phyloP scores from a whole-genome alignment of 30 jellyfish, hydroid and myxozoan species.

The Aurelia coerulea region DNA sequence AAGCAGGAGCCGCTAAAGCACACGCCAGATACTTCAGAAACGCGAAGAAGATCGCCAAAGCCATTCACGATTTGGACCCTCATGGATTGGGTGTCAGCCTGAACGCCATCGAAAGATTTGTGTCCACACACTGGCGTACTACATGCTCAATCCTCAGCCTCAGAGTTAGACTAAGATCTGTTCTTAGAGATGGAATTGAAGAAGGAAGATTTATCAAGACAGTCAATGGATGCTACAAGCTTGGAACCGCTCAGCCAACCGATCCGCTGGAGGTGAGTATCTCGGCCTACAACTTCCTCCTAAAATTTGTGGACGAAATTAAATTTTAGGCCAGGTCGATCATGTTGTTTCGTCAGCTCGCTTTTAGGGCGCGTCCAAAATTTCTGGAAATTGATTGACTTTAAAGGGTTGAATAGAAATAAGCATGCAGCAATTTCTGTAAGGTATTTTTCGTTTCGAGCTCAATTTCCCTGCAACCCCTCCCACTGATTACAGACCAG shows the following conservation, averaged over 20 bases:
- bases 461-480: too few species aligned
- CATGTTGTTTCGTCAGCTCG: background rate
- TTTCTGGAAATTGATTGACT: too few species aligned
- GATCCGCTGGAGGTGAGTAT: conserved; percentile 53
- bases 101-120: conserved; percentile 64
- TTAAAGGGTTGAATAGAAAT: too few species aligned
- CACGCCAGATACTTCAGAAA: conserved; percentile 52
- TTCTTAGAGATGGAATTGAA: conserved; percentile 74
- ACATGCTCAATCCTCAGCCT: conserved; percentile 67
- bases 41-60: conserved; percentile 66
- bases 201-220: conserved; percentile 70
- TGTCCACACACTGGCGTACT: conserved; percentile 70
- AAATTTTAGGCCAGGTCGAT: background rate
- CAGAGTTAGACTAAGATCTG: conserved; percentile 70
- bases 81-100: conserved; percentile 74
- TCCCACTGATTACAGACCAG: too few species aligned
- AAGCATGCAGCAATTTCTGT: too few species aligned
- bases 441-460: too few species aligned
- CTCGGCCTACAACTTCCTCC: background rate
- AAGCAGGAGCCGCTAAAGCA: conserved; percentile 62
- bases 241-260: conserved; percentile 48
- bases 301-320: too few species aligned
- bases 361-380: too few species aligned
- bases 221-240: conserved; percentile 53
- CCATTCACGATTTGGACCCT: conserved; percentile 55